These are phyloP conservation scores for Drosophila navojoa DNA, from an alignment of 1,140 invertebrate species.

Conservation along the genomic window DNA sequence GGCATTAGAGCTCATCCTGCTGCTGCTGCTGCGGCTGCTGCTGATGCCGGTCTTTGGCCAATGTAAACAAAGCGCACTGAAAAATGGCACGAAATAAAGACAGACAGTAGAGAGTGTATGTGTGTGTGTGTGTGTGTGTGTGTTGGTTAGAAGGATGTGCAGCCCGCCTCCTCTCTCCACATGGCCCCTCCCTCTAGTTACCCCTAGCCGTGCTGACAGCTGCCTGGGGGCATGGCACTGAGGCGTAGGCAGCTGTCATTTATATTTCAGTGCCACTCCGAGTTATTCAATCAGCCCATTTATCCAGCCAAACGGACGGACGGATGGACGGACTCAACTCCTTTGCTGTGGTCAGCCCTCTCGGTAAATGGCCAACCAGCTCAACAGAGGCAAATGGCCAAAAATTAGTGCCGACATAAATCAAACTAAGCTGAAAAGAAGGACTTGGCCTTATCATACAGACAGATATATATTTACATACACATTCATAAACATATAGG, in stretches of 20 bases:
- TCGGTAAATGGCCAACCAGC: slow-evolving; percentile 7
- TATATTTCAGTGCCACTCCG: slow-evolving; percentile 60
- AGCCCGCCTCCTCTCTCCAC: slow-evolving; percentile 17
- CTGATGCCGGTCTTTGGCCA: slow-evolving; percentile 30
- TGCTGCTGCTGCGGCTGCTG: slow-evolving; percentile 19
- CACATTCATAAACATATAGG: not conserved
- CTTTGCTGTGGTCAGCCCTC: slow-evolving; percentile 54
- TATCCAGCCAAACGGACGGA: slow-evolving; percentile 26
- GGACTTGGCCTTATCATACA: not conserved
- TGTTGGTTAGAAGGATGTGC: slow-evolving; percentile 41
- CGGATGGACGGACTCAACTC: slow-evolving; percentile 23
- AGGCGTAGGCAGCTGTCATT: slow-evolving; percentile 49
- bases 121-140: not conserved
- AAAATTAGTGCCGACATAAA: slow-evolving; percentile 58
- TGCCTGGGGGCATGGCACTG: slow-evolving; percentile 9
- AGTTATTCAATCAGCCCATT: slow-evolving; percentile 72
- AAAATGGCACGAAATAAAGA: slow-evolving; percentile 75
- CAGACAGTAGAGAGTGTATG: not conserved
- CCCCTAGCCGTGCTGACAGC: slow-evolving; percentile 52
- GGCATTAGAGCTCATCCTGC: slow-evolving; percentile 38
- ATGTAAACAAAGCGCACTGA: slow-evolving; percentile 74
- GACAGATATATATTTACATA: not conserved
- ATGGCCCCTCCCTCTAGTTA: not conserved
- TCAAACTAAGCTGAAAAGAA: slow-evolving; percentile 24
- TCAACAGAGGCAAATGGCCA: slow-evolving; percentile 34